A percentile compares a stretch with the other conserved stretches of the same genome.
Conservation (phyloP, 2,888 invertebrate species). For the Megaustenia siamemsis region DNA sequence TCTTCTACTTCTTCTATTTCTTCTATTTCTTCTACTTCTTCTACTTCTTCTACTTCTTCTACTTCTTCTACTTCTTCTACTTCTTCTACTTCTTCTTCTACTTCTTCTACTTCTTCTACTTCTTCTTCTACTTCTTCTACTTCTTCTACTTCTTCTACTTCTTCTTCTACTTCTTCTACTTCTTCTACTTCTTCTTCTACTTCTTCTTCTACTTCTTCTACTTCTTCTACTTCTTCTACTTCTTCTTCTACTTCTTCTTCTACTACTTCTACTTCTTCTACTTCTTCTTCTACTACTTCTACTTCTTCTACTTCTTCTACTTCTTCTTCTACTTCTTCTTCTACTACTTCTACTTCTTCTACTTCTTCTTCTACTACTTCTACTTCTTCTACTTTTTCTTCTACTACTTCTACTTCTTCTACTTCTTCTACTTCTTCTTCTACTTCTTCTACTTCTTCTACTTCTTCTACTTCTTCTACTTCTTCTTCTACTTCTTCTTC, state of each 20-base stretch:
- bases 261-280: too few species aligned
- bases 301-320: too few species aligned
- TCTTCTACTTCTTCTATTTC: background rate
- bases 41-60: background rate
- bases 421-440: background rate
- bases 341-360: too few species aligned
- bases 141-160: background rate
- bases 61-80: background rate
- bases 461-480: background rate
- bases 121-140: slow-evolving; percentile 6
- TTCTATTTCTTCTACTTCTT: too few species aligned
- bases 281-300: too few species aligned
- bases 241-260: background rate
- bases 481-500: background rate
- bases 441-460: too few species aligned
- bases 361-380: background rate
- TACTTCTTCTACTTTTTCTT: too few species aligned
- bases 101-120: slow-evolving; percentile 20
- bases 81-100: slow-evolving; percentile 8
- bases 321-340: too few species aligned
- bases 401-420: background rate
- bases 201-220: background rate
- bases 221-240: background rate
- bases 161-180: slow-evolving; percentile 10
- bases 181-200: slow-evolving; percentile 14